phyloP scores from a whole-genome alignment of 2,113 vertebrate species.

The Regulus satrapa region DNA sequence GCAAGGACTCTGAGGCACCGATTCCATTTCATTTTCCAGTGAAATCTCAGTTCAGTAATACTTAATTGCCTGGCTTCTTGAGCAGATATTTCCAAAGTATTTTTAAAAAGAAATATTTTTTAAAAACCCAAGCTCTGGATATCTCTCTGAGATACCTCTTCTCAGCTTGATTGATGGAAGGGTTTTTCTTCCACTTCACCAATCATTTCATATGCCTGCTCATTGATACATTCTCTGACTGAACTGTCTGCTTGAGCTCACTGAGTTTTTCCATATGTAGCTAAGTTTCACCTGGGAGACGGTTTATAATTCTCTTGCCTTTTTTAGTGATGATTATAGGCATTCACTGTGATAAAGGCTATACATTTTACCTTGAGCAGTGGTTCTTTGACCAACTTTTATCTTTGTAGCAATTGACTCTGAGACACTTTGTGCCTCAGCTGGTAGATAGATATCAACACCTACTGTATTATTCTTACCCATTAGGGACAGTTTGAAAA shows the following conservation, averaged over 20 bases:
- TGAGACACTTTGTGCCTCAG: background rate
- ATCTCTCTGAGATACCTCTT: background rate
- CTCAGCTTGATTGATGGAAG: background rate
- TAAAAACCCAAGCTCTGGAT: background rate
- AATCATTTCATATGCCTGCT: background rate
- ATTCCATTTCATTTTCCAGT: conserved; percentile 14
- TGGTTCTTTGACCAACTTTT: background rate
- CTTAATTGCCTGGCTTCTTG: background rate
- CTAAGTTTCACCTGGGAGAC: background rate
- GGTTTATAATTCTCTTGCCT: background rate
- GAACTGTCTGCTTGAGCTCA: background rate
- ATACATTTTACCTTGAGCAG: background rate
- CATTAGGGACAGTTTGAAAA: background rate
- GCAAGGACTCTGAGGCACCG: background rate
- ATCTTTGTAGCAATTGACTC: background rate
- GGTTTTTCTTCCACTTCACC: background rate
- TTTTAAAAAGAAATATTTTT: background rate
- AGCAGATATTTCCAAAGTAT: background rate
- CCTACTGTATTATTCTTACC: background rate
- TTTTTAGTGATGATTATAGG: background rate
- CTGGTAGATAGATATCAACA: background rate
- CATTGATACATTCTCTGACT: background rate
- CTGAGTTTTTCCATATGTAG: background rate
- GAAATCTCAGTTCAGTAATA: background rate
- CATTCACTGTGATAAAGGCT: background rate